A percentile compares a stretch with the other conserved stretches of the same genome.
phyloP scores from a whole-genome alignment of 2,888 invertebrate genomes.

The Caenorhabditis parvicauda region DNA sequence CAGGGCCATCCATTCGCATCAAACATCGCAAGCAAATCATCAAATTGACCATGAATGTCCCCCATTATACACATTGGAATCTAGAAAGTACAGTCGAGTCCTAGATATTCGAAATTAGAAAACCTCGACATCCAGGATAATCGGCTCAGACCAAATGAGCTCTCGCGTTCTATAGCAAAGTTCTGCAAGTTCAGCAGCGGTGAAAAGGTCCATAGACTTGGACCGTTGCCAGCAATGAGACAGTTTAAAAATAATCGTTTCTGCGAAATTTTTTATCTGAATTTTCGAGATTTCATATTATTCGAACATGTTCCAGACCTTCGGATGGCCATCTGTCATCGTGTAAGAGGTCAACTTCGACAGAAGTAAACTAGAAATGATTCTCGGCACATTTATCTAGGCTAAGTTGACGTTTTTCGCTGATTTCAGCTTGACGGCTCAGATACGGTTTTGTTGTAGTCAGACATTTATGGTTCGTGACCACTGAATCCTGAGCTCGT shows the following conservation, averaged over 20 bases:
- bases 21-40: conserved; percentile 47
- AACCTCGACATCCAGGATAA: conserved; percentile 11
- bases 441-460: no score
- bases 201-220: conserved; percentile 34
- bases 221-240: conserved; percentile 8
- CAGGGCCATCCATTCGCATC: conserved; percentile 40
- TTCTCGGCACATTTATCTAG: no score
- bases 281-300: no score
- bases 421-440: no score
- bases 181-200: conserved; percentile 44
- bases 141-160: conserved; percentile 43
- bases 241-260: not conserved
- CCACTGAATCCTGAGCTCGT: no score
- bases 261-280: not conserved
- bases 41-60: conserved; percentile 96
- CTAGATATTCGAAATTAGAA: not conserved
- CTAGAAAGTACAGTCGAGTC: conserved; percentile 75
- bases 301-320: no score
- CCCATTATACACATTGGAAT: conserved; percentile 97
- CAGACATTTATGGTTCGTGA: no score
- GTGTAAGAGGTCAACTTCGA: no score
- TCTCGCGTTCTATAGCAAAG: conserved; percentile 47
- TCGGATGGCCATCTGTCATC: no score
- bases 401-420: no score
- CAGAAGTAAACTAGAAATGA: no score